Base-by-base conservation (phyloP, 1,140 invertebrate genomes). In the Drosophila lini region DNA sequence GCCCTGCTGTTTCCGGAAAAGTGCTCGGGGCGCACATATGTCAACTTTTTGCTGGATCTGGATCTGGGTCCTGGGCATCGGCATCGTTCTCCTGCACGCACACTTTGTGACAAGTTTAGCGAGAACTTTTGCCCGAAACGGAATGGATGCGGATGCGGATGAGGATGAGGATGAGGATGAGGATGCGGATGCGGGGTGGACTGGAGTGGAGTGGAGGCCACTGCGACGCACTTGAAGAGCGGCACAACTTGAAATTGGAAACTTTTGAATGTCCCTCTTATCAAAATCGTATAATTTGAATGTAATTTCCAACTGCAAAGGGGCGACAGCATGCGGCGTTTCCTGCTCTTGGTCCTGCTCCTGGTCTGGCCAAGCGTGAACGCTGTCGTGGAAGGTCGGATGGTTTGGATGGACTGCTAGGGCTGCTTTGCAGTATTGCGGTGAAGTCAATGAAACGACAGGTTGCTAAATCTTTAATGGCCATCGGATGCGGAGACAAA, bases 221-320 rank as follows among this genome's bases (percentile, higher is more conserved):
- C 28, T 71, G 25, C 41, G 31, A 59, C 56, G 61, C 67, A 83
- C 64, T 90, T 88, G 79, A 82, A 91, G 83, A 80, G 84, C 69
- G 73, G 80, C 68, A 81, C 65, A 89, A 91, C 80, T 91, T 90
- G 90, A 91, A 91, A 91, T 91, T 88, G 90, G 90, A 91, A 90
- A 91, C 90, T 88, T 91, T 88, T 91, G 85, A 91, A 91, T 91
- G 80, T 80, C 71, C 90, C 85, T 91, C 90, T 91, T 91, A 84
- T 80, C 78, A 88, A 91, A 91, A 91, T 90, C 85, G 80, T 91
- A 90, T 88, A 91, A 91, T 91, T 91, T 91, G 88, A 91, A 91
- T 91, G 88, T 91, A 91, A 91, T 91, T 91, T 91, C 77, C 79
- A 91, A 91, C 75, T 90, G 85, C 69, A 83, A 83, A 89, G 75